A percentile compares a stretch with the other conserved stretches of the same genome.
These are phyloP conservation scores for Melolontha melolontha DNA, from an alignment of 2,888 invertebrate genomes.

Conservation along the genomic window DNA sequence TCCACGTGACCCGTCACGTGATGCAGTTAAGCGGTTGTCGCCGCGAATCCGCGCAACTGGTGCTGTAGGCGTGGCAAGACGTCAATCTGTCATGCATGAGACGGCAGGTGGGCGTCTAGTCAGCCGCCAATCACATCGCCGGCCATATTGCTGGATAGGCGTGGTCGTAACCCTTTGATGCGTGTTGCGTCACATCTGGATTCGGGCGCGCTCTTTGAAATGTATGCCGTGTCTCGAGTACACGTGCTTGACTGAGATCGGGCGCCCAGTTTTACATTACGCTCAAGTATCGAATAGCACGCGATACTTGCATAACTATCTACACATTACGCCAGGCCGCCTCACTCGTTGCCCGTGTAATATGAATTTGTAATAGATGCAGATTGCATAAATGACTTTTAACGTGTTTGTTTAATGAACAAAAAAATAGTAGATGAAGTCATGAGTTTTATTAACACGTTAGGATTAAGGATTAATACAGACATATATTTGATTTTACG, in stretches of 20 bases:
- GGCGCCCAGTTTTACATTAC: conserved; percentile 35
- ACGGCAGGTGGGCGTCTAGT: conserved; percentile 64
- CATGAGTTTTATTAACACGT: conserved; percentile 30
- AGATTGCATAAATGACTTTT: conserved; percentile 42
- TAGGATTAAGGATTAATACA: conserved; percentile 18
- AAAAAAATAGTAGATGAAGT: conserved; percentile 33
- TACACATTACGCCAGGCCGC: conserved; percentile 34
- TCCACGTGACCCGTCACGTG: conserved; percentile 50
- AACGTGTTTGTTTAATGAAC: conserved; percentile 22
- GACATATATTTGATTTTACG: background rate
- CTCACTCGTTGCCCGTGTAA: conserved; percentile 32
- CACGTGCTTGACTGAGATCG: conserved; percentile 37
- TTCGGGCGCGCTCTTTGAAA: conserved; percentile 47
- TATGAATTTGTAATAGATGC: conserved; percentile 38
- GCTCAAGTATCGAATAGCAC: conserved; percentile 35
- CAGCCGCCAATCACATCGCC: conserved; percentile 71
- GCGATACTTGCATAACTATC: conserved; percentile 43
- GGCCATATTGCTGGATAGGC: conserved; percentile 77
- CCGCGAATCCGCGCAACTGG: conserved; percentile 58
- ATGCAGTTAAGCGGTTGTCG: conserved; percentile 51
- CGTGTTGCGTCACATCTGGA: conserved; percentile 55
- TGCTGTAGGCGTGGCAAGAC: conserved; percentile 58
- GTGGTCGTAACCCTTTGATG: conserved; percentile 65
- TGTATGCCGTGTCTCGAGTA: conserved; percentile 34
- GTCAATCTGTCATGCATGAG: conserved; percentile 62